phyloP scores from a whole-genome alignment of 2,888 invertebrate genomes.

The Latrodectus elegans region DNA sequence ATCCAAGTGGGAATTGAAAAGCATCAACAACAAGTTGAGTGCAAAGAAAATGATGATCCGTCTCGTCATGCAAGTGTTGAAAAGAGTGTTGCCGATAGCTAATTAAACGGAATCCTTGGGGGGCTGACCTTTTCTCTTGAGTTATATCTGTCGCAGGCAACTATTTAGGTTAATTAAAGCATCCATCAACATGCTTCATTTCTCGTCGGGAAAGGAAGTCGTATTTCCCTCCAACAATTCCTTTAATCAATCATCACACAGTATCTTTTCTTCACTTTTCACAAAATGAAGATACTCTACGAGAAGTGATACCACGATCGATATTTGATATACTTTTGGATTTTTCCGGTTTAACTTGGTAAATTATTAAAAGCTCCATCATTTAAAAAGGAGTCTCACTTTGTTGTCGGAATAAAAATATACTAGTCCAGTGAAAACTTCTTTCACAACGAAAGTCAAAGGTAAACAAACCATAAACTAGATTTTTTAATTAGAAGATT shows the following conservation, averaged over 20 bases:
- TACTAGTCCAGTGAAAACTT: no score
- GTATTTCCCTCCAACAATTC: constrained; percentile 30
- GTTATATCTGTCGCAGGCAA: constrained; percentile 35
- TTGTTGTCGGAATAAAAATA: no score
- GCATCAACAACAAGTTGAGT: not conserved
- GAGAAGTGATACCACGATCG: no score
- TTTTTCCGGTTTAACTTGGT: no score
- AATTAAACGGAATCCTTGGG: constrained; percentile 9
- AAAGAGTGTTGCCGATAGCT: constrained; percentile 10
- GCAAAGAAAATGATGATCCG: not conserved
- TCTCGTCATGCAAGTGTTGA: constrained; percentile 15
- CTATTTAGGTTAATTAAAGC: constrained; percentile 59
- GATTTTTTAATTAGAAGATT: no score
- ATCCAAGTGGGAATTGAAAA: not conserved
- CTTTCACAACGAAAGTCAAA: no score
- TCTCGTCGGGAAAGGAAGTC: constrained; percentile 27
- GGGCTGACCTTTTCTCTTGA: constrained; percentile 22
- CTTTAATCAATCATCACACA: constrained; percentile 39
- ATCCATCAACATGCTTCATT: constrained; percentile 37
- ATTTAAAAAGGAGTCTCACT: no score
- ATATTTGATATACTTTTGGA: no score
- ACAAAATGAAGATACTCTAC: no score
- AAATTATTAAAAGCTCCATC: no score
- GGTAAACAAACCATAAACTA: no score
- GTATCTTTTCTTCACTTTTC: constrained; percentile 5